A percentile compares a stretch with the other conserved stretches of the same genome.
These are phyloP conservation scores for Saimiri boliviensis DNA, from an alignment of 2,113 vertebrate species.

Conservation along the genomic window DNA sequence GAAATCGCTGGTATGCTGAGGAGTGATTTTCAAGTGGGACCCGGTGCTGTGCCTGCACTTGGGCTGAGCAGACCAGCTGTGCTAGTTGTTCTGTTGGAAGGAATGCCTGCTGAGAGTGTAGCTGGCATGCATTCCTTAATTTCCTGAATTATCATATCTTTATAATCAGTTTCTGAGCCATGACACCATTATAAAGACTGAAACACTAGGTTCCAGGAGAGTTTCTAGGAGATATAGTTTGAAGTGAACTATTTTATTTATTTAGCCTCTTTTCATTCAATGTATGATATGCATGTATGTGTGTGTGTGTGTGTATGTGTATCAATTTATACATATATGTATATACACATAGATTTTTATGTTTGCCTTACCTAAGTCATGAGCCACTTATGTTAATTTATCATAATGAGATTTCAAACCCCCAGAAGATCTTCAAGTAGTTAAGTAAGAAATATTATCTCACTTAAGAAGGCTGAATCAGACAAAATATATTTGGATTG, in stretches of 20 bases:
- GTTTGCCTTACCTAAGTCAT: constrained; percentile 46
- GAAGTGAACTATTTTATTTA: constrained; percentile 69
- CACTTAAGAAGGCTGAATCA: constrained; percentile 12
- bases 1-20: constrained; percentile 72
- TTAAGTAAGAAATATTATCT: constrained; percentile 53
- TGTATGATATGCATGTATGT: neutral
- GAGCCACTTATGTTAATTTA: constrained; percentile 82
- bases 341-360: constrained; percentile 57
- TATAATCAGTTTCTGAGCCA: constrained; percentile 81
- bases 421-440: constrained; percentile 69
- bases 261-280: constrained; percentile 62
- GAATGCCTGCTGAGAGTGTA: constrained; percentile 80
- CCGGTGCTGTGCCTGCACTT: constrained; percentile 81
- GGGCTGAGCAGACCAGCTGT: constrained; percentile 83
- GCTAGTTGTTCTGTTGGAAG: constrained; percentile 82
- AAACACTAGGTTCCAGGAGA: constrained; percentile 80
- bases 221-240: constrained; percentile 74
- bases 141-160: constrained; percentile 86
- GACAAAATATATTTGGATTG: constrained; percentile 5
- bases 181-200: constrained; percentile 79
- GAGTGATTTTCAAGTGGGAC: constrained; percentile 86
- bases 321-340: constrained; percentile 30
- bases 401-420: constrained; percentile 79
- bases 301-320: neutral
- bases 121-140: constrained; percentile 84